Percentiles rank a stretch among this genome's conserved stretches.
These are phyloP conservation scores for Anastrepha ludens DNA, from an alignment of 1,140 invertebrate genomes.

Conservation along the genomic window DNA sequence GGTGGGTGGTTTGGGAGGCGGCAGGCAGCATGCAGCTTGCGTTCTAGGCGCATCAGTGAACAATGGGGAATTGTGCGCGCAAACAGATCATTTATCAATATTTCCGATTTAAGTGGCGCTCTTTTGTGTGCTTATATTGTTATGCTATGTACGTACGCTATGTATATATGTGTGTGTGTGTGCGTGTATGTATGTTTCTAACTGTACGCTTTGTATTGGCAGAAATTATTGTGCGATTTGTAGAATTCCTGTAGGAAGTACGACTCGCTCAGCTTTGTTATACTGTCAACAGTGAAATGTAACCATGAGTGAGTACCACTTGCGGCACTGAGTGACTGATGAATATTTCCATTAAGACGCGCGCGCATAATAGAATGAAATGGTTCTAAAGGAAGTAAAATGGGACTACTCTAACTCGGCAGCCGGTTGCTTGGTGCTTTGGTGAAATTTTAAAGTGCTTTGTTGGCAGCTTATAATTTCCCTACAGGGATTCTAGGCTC, in stretches of 20 bases:
- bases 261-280: background rate
- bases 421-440: too few species aligned
- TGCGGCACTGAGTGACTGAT: too few species aligned
- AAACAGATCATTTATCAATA: slow-evolving; percentile 55
- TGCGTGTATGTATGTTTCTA: background rate
- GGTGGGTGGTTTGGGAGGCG: background rate
- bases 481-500: background rate
- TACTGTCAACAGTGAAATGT: too few species aligned
- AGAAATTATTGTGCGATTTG: slow-evolving; percentile 32
- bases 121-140: slow-evolving; percentile 33
- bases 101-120: slow-evolving; percentile 53
- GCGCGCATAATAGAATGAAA: too few species aligned
- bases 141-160: background rate
- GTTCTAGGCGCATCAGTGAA: background rate
- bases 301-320: too few species aligned
- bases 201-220: background rate
- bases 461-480: background rate
- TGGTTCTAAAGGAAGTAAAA: too few species aligned
- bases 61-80: slow-evolving; percentile 50
- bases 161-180: background rate
- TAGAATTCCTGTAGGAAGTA: background rate
- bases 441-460: too few species aligned
- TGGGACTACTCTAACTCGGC: too few species aligned
- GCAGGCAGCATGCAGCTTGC: background rate
- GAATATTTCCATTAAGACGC: too few species aligned